Conservation (phyloP, 2,797 vertebrate genomes). For the Gastrophryne carolinensis region DNA sequence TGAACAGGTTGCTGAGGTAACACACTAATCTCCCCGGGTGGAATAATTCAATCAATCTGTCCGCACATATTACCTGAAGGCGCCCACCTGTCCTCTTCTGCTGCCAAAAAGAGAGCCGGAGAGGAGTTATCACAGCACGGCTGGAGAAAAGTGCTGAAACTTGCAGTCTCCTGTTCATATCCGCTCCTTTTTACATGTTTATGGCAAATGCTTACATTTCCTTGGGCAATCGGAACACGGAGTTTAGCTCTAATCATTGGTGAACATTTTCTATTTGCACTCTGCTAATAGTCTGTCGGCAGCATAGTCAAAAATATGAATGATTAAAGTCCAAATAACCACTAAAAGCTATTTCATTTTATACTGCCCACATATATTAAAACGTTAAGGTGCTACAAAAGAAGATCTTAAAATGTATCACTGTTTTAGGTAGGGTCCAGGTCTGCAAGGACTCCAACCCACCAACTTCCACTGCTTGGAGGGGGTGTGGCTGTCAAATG, state of each 20-base stretch:
- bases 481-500: too few relatives aligned
- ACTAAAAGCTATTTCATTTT: too few relatives aligned
- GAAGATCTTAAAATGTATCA: too few relatives aligned
- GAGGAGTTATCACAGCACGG: slow-evolving; percentile 45
- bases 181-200: slow-evolving; percentile 38
- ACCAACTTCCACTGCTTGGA: too few relatives aligned
- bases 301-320: neutral
- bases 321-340: too few relatives aligned
- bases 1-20: slow-evolving; percentile 53
- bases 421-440: too few relatives aligned
- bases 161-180: slow-evolving; percentile 50
- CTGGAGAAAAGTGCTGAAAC: slow-evolving; percentile 52
- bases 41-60: slow-evolving; percentile 54
- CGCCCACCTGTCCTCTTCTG: slow-evolving; percentile 50
- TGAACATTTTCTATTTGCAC: slow-evolving; percentile 15
- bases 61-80: slow-evolving; percentile 50
- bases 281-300: neutral
- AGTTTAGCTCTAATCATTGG: slow-evolving; percentile 17
- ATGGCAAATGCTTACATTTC: slow-evolving; percentile 39
- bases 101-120: slow-evolving; percentile 51
- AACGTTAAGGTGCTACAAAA: too few relatives aligned
- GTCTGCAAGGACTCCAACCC: too few relatives aligned
- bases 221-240: slow-evolving; percentile 33
- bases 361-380: too few relatives aligned
- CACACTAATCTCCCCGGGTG: slow-evolving; percentile 50